Evolutionary conservation across 2,888 invertebrate species (phyloP), one percentile per base, ranked within the genome.

Genomic region (Pachliopta kotzebuea): DNA sequence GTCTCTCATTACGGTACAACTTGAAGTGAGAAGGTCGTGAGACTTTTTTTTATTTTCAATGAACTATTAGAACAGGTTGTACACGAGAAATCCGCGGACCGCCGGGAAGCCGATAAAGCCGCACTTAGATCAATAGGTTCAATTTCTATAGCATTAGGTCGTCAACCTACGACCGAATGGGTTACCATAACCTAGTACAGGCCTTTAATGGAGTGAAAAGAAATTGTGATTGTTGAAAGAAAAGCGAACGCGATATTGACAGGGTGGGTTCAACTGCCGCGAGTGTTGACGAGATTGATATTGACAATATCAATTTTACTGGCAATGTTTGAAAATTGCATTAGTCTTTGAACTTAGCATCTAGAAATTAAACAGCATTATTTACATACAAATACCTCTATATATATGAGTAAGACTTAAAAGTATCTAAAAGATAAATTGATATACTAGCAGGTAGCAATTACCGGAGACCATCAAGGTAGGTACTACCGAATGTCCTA

Each of bases 21-120:
- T 77, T 84, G 63, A 71, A 52, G 63, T 70, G 67, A 63, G 72
- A 71, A 70, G 68, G 73, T 76, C 68, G 71, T 67, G 64, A 70
- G 63, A 67, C 80, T 85, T 84, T 65, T 60, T 50, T 83, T n/a
- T 45, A 8, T 81, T 9, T 52, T 76, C 61, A 70, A 66, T 69
- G 69, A 75, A 70, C 65, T 69, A 74, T 73, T 73, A 79, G 77
- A 84, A 85, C 85, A 83, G 83, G 87, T 88, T 84, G 74, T 67
- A 72, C 77, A 75, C 84, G 83, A 87, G 86, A 88, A 87, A 87
- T 83, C 81, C 75, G 77, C 80, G 76, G 79, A 76, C 78, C 75
- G 76, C 71, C 78, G 73, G 82, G 84, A 85, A 85, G 81, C 79
- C 73, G 76, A 80, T 76, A 76, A n/a, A 75, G 74, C 72, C 74